Evolutionary conservation across 1,140 invertebrate genomes (phyloP), one percentile per base, ranked within the genome.

Genomic region (Maniola jurtina): DNA sequence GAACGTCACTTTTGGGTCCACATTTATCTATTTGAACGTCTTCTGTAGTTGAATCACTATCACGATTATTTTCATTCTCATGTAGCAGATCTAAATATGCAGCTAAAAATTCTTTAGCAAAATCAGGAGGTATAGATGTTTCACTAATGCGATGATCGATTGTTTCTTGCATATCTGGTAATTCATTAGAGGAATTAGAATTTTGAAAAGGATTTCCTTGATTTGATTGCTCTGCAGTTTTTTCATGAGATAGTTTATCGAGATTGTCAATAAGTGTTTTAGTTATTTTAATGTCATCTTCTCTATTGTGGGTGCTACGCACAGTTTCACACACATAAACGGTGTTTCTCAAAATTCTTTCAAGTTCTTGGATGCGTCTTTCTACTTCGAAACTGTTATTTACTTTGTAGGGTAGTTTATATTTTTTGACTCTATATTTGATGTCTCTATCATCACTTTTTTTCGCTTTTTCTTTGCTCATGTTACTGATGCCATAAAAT

Each of bases 341-440:
- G 9, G 86, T 89, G 66, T 85, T 88, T 60, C 86, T 86, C 0
- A 89, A 63, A 25, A 87, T 63, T 65, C 58, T 81, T 71, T 89
- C 87, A 0, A 88, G 63, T 66, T 88, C 78, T 71, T 86, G 79
- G 71, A 86, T 76, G n/a, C 75, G 71, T 58, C 74, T 68, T 55
- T 86, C 85, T 65, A 81, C 85, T 52, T 80, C 75, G 38, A 70
- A 79, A 68, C 76, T 85, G 35, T 83, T 71, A 16, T 68, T 75
- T 38, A 72, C 42, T 36, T 79, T 56, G 56, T 66, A 69, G 61
- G 67, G 16, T 45, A 72, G 55, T 52, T 64, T 64, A 35, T 48
- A 36, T 60, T 57, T 76, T 13, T 70, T 45, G 47, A 56, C 61
- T 48, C 65, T 68, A 60, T 68, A 36, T 54, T 67, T 48, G 55